Conservation (phyloP, 2,797 vertebrate genomes). For the Morus bassanus region DNA sequence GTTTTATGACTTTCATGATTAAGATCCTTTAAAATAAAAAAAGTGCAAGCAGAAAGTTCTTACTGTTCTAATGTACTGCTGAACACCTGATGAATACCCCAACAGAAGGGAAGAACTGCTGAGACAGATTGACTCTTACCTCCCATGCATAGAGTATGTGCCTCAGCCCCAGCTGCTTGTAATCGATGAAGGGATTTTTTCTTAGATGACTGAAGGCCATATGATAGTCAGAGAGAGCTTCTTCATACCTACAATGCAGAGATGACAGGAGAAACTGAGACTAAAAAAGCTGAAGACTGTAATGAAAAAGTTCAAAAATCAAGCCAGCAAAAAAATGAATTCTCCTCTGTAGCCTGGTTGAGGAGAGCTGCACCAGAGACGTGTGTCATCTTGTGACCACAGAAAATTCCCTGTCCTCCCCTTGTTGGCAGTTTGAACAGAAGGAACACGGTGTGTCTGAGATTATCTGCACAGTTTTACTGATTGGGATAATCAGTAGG, state of each 20-base stretch:
- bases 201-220: slow-evolving; percentile 84
- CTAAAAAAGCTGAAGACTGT: not conserved
- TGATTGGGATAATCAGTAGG: not conserved
- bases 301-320: not conserved
- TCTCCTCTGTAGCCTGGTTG: not conserved
- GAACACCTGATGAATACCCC: not conserved
- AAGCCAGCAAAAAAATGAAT: not conserved
- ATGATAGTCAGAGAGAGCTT: slow-evolving; percentile 84
- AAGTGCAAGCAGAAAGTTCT: not conserved
- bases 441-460: not conserved
- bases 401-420: not conserved
- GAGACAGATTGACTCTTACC: slow-evolving; percentile 72
- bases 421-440: not conserved
- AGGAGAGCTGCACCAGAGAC: not conserved
- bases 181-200: slow-evolving; percentile 85
- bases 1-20: not conserved
- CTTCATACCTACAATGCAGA: slow-evolving; percentile 77
- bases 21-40: not conserved
- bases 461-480: not conserved
- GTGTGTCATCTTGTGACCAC: not conserved
- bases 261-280: not conserved
- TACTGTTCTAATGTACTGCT: not conserved
- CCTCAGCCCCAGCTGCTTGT: slow-evolving; percentile 88
- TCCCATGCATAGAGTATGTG: slow-evolving; percentile 88
- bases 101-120: not conserved